phyloP scores from a whole-genome alignment of 1,140 invertebrate species.

The Pomacea maculata region DNA sequence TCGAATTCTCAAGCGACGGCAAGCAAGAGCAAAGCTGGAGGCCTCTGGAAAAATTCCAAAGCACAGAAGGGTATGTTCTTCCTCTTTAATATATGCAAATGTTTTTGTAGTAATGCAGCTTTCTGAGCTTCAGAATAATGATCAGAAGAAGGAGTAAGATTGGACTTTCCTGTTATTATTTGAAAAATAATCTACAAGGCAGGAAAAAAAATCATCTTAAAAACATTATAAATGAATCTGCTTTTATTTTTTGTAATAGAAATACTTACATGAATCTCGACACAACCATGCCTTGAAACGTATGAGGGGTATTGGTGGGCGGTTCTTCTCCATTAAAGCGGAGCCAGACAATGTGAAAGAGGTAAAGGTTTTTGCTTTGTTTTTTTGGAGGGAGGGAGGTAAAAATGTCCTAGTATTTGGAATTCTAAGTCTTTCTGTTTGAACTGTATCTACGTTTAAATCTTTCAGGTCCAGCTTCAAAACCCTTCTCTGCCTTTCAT shows the following conservation, averaged over 20 bases:
- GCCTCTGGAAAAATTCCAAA: constrained; percentile 90
- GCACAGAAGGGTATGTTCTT: constrained; percentile 82
- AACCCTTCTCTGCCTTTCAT: too few species aligned
- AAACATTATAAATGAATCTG: background rate
- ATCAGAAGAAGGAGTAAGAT: background rate
- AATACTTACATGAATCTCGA: constrained; percentile 97
- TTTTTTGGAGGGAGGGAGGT: too few species aligned
- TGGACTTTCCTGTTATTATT: background rate
- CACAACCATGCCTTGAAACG: constrained; percentile 98
- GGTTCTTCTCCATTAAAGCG: constrained; percentile 72
- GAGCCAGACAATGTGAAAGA: constrained; percentile 36
- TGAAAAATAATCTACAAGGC: background rate
- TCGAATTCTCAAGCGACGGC: constrained; percentile 63
- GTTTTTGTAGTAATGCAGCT: background rate
- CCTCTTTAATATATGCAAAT: background rate
- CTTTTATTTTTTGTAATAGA: constrained; percentile 71
- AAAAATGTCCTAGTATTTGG: too few species aligned
- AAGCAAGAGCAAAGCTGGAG: constrained; percentile 64
- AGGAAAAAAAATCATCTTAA: background rate
- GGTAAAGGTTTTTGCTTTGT: constrained; percentile 4
- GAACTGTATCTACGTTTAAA: too few species aligned
- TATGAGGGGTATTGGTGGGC: constrained; percentile 93
- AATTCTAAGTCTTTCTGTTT: too few species aligned
- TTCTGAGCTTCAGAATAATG: background rate
- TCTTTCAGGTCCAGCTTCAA: too few species aligned